Evolutionary conservation across 2,888 invertebrate species (phyloP).

Genomic region (Pediacus dermestoides): DNA sequence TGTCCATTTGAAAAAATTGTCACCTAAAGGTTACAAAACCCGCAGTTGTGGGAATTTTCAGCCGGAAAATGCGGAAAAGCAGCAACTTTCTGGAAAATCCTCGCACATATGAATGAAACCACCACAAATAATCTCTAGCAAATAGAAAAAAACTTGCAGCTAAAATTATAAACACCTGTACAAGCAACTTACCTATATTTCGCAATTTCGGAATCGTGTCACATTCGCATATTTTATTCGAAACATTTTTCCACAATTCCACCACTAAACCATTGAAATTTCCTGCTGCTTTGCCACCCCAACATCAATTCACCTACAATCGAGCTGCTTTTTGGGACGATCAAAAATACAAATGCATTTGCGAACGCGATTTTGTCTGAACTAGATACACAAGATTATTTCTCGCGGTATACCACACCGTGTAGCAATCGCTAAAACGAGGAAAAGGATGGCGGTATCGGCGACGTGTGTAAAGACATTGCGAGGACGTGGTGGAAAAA

Average conservation of each 20-base stretch:
- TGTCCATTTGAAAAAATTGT: no score
- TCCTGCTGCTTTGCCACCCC: conserved; percentile 5
- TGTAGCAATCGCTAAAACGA: no score
- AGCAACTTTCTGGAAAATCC: conserved; percentile 9
- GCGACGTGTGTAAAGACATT: conserved; percentile 3
- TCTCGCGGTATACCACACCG: conserved; percentile 10
- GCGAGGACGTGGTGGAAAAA: background rate
- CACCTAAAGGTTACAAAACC: no score
- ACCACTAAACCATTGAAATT: conserved; percentile 15
- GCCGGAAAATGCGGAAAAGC: conserved; percentile 7
- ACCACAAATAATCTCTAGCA: no score
- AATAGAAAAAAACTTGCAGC: conserved; percentile 2
- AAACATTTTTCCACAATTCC: conserved; percentile 9
- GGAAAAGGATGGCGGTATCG: no score
- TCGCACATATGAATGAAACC: conserved; percentile 14
- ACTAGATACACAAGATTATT: conserved; percentile 39
- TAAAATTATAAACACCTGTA: conserved; percentile 17
- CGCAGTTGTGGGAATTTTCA: no score
- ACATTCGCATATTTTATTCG: conserved; percentile 7
- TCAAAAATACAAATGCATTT: conserved; percentile 25
- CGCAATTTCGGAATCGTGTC: conserved; percentile 16
- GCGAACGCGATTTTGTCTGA: conserved; percentile 35
- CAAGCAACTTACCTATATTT: conserved; percentile 29
- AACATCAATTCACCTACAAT: conserved; percentile 3
- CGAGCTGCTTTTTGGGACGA: conserved; percentile 21